A percentile compares a stretch with the other conserved stretches of the same genome.
These are phyloP conservation scores for Lemur catta DNA, from an alignment of 2,797 vertebrate species.

Conservation along the genomic window DNA sequence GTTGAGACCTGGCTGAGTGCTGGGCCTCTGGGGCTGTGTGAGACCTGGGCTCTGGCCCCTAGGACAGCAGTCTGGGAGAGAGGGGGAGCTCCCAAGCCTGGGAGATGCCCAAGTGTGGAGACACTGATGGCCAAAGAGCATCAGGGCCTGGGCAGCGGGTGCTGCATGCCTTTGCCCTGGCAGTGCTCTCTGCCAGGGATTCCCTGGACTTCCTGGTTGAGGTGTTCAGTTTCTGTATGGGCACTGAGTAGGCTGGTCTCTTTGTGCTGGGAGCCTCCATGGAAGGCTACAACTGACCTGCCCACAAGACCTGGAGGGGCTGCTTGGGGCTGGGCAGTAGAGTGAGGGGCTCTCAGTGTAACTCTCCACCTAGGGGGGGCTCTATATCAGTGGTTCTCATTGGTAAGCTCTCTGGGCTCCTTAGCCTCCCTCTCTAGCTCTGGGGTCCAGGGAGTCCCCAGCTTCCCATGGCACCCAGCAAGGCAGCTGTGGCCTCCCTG, in stretches of 20 bases:
- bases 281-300: background rate
- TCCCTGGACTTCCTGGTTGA: background rate
- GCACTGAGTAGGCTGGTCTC: background rate
- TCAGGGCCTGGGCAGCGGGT: background rate
- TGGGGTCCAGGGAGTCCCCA: background rate
- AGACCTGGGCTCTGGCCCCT: background rate
- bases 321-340: background rate
- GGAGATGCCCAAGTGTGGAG: background rate
- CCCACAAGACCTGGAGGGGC: background rate
- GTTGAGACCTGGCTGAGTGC: background rate
- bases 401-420: background rate
- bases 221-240: background rate
- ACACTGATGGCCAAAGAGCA: background rate
- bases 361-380: background rate
- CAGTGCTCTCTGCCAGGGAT: background rate
- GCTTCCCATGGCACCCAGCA: no score
- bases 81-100: background rate
- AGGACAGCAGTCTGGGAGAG: background rate
- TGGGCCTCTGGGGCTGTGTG: background rate
- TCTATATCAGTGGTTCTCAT: background rate
- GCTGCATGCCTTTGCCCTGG: background rate
- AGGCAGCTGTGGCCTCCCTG: background rate
- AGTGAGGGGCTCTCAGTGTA: background rate
- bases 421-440: background rate
- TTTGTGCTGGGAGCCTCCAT: background rate